These are phyloP conservation scores for Andricus quercusramuli DNA, from an alignment of 2,888 invertebrate genomes.

Conservation along the genomic window DNA sequence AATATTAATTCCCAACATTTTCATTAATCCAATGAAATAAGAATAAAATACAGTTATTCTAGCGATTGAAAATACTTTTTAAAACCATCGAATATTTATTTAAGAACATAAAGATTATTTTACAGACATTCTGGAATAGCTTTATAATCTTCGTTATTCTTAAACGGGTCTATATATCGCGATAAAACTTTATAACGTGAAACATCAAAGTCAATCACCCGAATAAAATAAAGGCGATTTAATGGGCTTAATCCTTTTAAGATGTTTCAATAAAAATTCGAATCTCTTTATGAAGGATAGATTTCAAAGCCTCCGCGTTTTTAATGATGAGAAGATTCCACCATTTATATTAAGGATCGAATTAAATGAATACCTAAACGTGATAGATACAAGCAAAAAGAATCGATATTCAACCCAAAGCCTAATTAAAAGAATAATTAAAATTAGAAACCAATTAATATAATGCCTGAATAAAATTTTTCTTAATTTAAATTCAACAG, in stretches of 20 bases:
- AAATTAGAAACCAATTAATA: conserved; percentile 10
- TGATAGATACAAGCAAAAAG: not conserved
- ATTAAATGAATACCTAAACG: not conserved
- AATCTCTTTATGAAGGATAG: conserved; percentile 17
- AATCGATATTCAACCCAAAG: conserved; percentile 2
- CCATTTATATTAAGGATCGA: not conserved
- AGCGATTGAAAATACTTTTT: conserved; percentile 4
- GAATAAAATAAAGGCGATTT: conserved; percentile 16
- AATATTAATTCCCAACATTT: not conserved
- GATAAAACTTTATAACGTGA: conserved; percentile 29
- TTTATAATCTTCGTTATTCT: conserved; percentile 35
- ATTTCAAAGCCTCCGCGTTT: conserved; percentile 25
- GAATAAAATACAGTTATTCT: conserved; percentile 30
- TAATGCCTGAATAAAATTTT: not conserved
- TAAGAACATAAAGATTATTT: conserved; percentile 32
- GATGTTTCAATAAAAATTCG: conserved; percentile 29
- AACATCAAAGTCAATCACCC: conserved; percentile 31
- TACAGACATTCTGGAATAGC: conserved; percentile 21
- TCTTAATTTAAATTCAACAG: too few species aligned
- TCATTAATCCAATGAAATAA: not conserved
- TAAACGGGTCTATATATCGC: conserved; percentile 36
- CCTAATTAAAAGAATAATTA: not conserved
- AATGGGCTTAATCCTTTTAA: conserved; percentile 7
- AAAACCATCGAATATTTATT: conserved; percentile 25
- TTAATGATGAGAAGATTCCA: conserved; percentile 8